These are phyloP conservation scores for Enteromius unitaeniatus DNA, from an alignment of 2,797 vertebrate species.

Conservation along the genomic window DNA sequence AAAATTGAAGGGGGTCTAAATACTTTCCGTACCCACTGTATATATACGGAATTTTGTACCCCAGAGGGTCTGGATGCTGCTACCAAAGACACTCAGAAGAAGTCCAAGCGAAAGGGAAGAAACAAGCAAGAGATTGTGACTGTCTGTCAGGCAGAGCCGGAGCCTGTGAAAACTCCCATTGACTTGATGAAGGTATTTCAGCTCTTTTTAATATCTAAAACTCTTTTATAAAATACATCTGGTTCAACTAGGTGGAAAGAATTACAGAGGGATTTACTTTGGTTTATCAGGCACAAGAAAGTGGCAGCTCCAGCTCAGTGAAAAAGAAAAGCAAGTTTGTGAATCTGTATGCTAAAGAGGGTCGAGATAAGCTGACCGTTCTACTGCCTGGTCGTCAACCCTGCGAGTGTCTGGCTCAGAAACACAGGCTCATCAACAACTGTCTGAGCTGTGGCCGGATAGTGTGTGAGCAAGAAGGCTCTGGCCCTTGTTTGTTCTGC, in stretches of 20 bases:
- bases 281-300: slow-evolving; percentile 83
- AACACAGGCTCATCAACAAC: slow-evolving; percentile 95
- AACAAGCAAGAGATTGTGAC: slow-evolving; percentile 85
- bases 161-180: slow-evolving; percentile 91
- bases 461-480: slow-evolving; percentile 95
- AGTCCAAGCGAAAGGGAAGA: slow-evolving; percentile 90
- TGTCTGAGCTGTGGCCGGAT: slow-evolving; percentile 94
- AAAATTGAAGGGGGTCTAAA: no score
- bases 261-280: neutral
- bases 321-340: slow-evolving; percentile 95
- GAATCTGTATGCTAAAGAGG: slow-evolving; percentile 90
- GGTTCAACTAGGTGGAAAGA: neutral
- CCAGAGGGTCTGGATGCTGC: slow-evolving; percentile 75
- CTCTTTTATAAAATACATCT: no score
- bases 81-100: slow-evolving; percentile 84
- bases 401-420: slow-evolving; percentile 96
- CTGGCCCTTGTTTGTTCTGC: slow-evolving; percentile 95
- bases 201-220: neutral
- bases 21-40: no score
- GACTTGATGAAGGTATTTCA: slow-evolving; percentile 88
- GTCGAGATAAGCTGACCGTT: slow-evolving; percentile 88
- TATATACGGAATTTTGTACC: no score
- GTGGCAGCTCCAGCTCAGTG: slow-evolving; percentile 66
- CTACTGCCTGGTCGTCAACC: slow-evolving; percentile 88
- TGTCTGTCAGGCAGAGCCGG: slow-evolving; percentile 70